Percentiles rank a stretch among this genome's conserved stretches.
Conservation (phyloP, 1,140 invertebrate genomes). For the Bombus impatiens region DNA sequence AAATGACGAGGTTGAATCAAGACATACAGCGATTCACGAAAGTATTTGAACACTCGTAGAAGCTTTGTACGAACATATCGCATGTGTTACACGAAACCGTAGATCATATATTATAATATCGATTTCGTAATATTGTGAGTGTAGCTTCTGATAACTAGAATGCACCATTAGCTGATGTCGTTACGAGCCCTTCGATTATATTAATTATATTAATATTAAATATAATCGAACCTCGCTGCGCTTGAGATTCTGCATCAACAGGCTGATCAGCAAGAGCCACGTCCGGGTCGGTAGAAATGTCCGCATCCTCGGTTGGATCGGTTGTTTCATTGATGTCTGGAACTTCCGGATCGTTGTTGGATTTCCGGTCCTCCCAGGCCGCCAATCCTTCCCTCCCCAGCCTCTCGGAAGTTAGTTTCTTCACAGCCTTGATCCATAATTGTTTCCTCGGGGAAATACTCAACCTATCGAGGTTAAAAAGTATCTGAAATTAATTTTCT, state of each 20-base stretch:
- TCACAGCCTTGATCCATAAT: conserved; percentile 82
- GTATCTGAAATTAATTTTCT: background rate
- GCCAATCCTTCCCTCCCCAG: conserved; percentile 80
- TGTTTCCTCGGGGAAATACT: conserved; percentile 81
- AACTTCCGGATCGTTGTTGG: conserved; percentile 71
- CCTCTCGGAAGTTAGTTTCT: conserved; percentile 81
- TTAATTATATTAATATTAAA: background rate
- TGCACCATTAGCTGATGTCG: background rate
- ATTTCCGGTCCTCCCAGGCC: conserved; percentile 78
- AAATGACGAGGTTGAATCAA: too few relatives aligned
- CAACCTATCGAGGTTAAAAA: conserved; percentile 63
- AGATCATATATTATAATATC: background rate
- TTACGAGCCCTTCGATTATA: background rate
- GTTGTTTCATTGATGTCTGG: conserved; percentile 65
- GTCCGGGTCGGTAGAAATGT: conserved; percentile 47
- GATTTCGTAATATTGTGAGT: background rate
- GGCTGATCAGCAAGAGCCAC: conserved; percentile 37
- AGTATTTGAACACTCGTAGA: too few relatives aligned
- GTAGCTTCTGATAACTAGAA: background rate
- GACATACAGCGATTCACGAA: too few relatives aligned
- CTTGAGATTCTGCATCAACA: conserved; percentile 66
- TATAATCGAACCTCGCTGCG: conserved; percentile 56
- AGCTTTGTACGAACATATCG: too few relatives aligned
- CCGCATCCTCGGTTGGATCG: conserved; percentile 36
- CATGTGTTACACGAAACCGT: too few relatives aligned